These are phyloP conservation scores for Aproaerema taeniolella DNA, from an alignment of 2,888 invertebrate genomes.

Conservation along the genomic window DNA sequence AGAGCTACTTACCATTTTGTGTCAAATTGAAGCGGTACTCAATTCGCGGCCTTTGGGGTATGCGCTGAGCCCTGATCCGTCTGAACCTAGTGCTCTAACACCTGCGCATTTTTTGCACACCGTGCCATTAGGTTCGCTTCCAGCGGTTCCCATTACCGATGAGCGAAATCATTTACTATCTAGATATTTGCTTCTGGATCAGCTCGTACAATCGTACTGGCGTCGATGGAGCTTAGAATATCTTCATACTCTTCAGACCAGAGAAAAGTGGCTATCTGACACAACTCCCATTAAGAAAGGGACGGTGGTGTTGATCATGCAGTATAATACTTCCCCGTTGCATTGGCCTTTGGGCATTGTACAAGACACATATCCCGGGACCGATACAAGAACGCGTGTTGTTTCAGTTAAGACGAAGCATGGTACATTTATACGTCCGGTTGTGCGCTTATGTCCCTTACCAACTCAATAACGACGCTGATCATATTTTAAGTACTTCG, in stretches of 20 bases:
- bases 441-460: neutral
- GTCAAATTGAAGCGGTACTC: neutral
- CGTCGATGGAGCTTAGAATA: constrained; percentile 12
- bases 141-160: neutral
- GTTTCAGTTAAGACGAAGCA: neutral
- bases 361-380: neutral
- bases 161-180: neutral
- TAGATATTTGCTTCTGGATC: constrained; percentile 12
- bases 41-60: constrained; percentile 1
- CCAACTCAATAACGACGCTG: neutral
- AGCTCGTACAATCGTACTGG: constrained; percentile 15
- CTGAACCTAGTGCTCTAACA: constrained; percentile 1
- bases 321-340: neutral
- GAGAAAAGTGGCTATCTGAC: constrained; percentile 12
- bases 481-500: too few relatives aligned
- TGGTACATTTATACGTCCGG: neutral
- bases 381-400: neutral
- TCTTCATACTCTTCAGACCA: constrained; percentile 8
- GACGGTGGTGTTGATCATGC: neutral
- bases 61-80: constrained; percentile 1
- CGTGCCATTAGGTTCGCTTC: neutral
- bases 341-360: neutral
- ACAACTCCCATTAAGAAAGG: neutral
- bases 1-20: neutral
- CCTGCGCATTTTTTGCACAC: constrained; percentile 3